Conservation (phyloP, 2,797 vertebrate species). For the Semotilus atromaculatus region DNA sequence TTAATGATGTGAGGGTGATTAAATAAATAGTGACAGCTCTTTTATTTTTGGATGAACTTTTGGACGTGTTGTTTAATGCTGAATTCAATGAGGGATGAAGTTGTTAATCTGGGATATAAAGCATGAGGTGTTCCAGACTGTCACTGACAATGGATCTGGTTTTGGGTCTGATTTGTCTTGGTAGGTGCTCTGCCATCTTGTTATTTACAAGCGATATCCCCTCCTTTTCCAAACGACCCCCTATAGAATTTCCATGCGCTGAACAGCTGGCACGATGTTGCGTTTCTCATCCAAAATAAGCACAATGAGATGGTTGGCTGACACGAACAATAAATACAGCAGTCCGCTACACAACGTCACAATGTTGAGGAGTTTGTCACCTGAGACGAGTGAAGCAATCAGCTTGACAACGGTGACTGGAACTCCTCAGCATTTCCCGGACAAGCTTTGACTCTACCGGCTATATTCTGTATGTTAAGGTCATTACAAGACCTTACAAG, state of each 20-base stretch:
- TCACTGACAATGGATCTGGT: slow-evolving; percentile 56
- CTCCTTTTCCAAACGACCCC: slow-evolving; percentile 6
- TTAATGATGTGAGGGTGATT: neutral
- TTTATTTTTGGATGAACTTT: neutral
- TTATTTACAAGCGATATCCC: slow-evolving; percentile 25
- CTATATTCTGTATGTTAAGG: slow-evolving; percentile 55
- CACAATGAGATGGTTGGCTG: slow-evolving; percentile 71
- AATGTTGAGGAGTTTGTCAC: slow-evolving; percentile 49
- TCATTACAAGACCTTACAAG: slow-evolving; percentile 57
- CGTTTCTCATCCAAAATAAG: slow-evolving; percentile 76
- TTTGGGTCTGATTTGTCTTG: slow-evolving; percentile 9
- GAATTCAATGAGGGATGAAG: slow-evolving; percentile 76
- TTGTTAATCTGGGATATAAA: slow-evolving; percentile 77
- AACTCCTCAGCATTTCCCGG: slow-evolving; percentile 57
- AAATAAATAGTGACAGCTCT: neutral
- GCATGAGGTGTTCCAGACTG: slow-evolving; percentile 69
- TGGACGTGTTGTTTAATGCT: slow-evolving; percentile 75
- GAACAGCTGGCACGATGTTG: slow-evolving; percentile 61
- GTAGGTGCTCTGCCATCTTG: neutral
- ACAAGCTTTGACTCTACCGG: slow-evolving; percentile 38
- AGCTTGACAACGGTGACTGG: slow-evolving; percentile 55
- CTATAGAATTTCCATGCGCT: neutral
- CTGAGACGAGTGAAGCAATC: slow-evolving; percentile 64
- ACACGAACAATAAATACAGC: slow-evolving; percentile 77
- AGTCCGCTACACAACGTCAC: slow-evolving; percentile 68